Base-by-base conservation (phyloP, 2,113 vertebrate genomes). In the Rhabdornis inornatus region DNA sequence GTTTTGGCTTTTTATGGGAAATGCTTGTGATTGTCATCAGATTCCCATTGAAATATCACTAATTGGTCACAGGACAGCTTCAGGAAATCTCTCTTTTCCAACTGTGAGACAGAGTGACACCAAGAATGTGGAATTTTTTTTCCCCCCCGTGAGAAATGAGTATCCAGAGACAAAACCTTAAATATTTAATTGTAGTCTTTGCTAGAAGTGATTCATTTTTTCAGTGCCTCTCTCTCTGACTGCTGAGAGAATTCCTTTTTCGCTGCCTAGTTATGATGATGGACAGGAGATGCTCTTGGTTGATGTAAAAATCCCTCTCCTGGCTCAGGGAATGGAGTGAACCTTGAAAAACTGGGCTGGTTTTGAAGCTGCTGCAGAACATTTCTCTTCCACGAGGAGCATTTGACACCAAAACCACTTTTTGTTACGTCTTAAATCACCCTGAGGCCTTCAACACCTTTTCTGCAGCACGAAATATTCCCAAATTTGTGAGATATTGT, bases 211-310 rank as follows among this genome's bases (percentile, higher is more conserved):
- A 17, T 57, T 42, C 3, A 13, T 86, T 90, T 93, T 90, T 37
- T 23, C 63, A 60, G 31, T 11, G 40, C 47, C 70, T 63, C 31
- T 2, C 31, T 2, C 42, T 76, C 6, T 14, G 9, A 60, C 9
- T 55, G 85, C 68, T 59, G 7, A 30, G 65, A 37, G 13, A 74
- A 80, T 21, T 59, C 33, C 30, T 45, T 8, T 39, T 35, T 7
- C 3, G 0, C 50, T 72, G 0, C 71, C n/a, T 16, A 0, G 11
- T 55, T 18, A 0, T 4, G 49, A 1, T 31, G 78, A 37, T 63
- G 78, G 90, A 21, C 40, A 25, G 75, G 57, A 77, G 40, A 25
- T 39, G 78, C 56, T 35, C 13, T 9, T 35, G 65, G 42, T 0
- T 61, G 50, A 13, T 28, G 31, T 9, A 14, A 40, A n/a, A 86